Conservation (phyloP, 1,140 invertebrate species). For the Cephus cinctus region DNA sequence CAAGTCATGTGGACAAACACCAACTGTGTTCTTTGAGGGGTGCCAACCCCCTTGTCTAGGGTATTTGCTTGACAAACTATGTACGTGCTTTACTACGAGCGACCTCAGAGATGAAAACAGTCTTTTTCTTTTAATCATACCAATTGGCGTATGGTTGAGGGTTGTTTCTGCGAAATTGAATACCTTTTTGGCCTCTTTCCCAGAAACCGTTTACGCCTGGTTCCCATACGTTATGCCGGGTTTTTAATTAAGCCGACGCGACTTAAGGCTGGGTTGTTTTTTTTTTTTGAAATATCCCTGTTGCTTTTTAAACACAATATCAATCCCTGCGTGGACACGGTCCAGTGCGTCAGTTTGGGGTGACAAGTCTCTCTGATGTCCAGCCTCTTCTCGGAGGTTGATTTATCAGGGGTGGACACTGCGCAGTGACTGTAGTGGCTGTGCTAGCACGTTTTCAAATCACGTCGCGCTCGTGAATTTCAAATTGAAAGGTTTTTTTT, state of each 20-base stretch:
- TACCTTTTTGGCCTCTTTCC: neutral
- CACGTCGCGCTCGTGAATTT: too few relatives aligned
- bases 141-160: neutral
- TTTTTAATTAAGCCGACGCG: neutral
- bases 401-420: too few relatives aligned
- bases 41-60: neutral
- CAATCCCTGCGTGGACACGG: neutral
- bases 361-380: constrained; percentile 2
- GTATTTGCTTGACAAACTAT: too few relatives aligned
- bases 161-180: too few relatives aligned
- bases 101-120: neutral
- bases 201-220: neutral
- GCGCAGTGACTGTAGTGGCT: too few relatives aligned
- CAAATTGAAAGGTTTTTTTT: too few relatives aligned
- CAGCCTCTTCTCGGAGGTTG: too few relatives aligned
- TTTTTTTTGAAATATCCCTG: neutral
- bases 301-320: constrained; percentile 8
- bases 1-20: constrained; percentile 5
- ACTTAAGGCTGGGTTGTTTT: neutral
- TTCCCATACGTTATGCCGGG: neutral
- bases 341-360: neutral
- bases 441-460: too few relatives aligned
- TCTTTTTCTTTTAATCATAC: neutral
- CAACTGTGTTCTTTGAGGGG: neutral
- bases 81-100: too few relatives aligned